phyloP scores from a whole-genome alignment of 2,888 invertebrate genomes.

The Erebia ligea region DNA sequence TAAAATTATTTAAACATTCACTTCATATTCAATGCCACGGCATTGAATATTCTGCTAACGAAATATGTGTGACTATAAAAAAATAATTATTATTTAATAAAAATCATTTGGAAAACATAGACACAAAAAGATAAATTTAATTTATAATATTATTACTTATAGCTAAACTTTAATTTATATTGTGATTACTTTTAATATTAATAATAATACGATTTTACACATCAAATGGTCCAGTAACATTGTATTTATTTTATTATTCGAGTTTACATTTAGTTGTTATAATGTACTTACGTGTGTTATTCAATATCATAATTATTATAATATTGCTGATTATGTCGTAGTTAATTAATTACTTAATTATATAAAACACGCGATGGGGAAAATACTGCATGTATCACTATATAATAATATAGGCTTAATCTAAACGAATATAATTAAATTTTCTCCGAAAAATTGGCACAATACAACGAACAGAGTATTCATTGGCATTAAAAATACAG shows the following conservation, averaged over 20 bases:
- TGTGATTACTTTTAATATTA: not conserved
- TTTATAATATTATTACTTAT: not conserved
- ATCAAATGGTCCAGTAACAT: conserved; percentile 45
- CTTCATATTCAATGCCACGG: no score
- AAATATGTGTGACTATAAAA: no score
- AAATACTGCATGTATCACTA: conserved; percentile 61
- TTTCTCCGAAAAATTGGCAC: conserved; percentile 64
- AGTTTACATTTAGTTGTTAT: conserved; percentile 27
- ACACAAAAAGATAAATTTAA: no score
- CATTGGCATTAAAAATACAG: conserved; percentile 44
- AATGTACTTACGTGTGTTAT: not conserved
- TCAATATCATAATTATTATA: conserved; percentile 35
- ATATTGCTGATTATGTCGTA: conserved; percentile 48
- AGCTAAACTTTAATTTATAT: not conserved
- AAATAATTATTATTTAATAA: no score
- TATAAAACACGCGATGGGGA: conserved; percentile 45
- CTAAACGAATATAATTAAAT: conserved; percentile 61
- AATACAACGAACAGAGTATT: conserved; percentile 37
- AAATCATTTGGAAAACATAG: no score
- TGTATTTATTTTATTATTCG: conserved; percentile 28
- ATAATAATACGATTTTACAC: conserved; percentile 17
- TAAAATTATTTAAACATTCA: no score
- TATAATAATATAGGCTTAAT: conserved; percentile 40
- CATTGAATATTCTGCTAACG: no score
- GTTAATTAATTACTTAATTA: conserved; percentile 16